These are phyloP conservation scores for Eurystomus gularis DNA, from an alignment of 2,113 vertebrate species.

Conservation along the genomic window DNA sequence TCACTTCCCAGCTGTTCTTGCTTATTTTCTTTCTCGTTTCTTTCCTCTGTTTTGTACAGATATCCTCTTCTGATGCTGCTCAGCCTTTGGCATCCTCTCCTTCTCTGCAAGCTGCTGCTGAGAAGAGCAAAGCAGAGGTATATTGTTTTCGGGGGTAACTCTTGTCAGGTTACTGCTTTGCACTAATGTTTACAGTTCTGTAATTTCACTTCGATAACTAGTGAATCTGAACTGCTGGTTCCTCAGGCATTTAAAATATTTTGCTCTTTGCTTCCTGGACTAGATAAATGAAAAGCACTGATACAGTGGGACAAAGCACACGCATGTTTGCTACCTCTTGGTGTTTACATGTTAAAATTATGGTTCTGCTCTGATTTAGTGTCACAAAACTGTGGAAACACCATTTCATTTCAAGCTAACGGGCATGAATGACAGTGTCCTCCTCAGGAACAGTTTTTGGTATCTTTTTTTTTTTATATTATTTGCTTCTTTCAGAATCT, in stretches of 20 bases:
- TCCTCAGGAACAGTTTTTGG: neutral
- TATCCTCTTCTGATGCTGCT: slow-evolving; percentile 84
- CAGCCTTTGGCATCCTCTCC: slow-evolving; percentile 85
- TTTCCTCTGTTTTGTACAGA: slow-evolving; percentile 77
- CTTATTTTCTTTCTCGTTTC: slow-evolving; percentile 63
- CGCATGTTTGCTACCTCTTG: neutral
- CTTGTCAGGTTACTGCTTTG: neutral
- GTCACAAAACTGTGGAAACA: neutral
- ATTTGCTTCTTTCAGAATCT: neutral
- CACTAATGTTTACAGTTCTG: neutral
- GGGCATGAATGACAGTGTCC: neutral
- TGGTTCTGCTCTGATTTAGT: neutral
- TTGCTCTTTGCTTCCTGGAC: neutral
- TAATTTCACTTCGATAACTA: neutral
- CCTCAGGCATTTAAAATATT: neutral
- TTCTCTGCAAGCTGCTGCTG: slow-evolving; percentile 85
- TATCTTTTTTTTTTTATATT: neutral
- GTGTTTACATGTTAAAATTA: neutral
- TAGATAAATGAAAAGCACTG: neutral
- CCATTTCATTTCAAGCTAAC: neutral
- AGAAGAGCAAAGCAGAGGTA: slow-evolving; percentile 93
- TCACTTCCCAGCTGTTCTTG: slow-evolving; percentile 23
- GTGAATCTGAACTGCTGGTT: neutral
- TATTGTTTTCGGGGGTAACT: slow-evolving; percentile 12
- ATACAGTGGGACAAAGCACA: neutral